Evolutionary conservation across 2,888 invertebrate genomes (phyloP).

Genomic region (Luffia ferchaultella): DNA sequence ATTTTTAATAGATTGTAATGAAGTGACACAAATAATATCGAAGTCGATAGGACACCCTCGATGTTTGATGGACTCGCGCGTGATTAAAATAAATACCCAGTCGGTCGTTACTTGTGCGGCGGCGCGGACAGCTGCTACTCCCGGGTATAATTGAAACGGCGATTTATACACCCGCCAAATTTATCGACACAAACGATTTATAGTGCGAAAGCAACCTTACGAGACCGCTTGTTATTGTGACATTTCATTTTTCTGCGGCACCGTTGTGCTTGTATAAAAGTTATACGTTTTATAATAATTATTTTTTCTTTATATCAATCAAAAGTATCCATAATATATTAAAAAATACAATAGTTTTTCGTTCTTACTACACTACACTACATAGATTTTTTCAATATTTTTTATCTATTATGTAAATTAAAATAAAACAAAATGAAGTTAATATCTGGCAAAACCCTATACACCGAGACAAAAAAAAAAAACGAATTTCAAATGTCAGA

Average conservation of each 20-base stretch:
- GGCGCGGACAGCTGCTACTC: conserved; percentile 53
- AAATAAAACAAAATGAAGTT: neutral
- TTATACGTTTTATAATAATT: too few species aligned
- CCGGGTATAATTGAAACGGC: conserved; percentile 57
- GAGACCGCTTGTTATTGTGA: conserved; percentile 22
- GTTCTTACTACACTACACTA: neutral
- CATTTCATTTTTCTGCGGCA: conserved; percentile 25
- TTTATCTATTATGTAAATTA: neutral
- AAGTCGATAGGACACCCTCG: conserved; percentile 38
- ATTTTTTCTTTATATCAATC: too few species aligned
- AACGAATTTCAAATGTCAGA: too few species aligned
- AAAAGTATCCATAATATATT: too few species aligned
- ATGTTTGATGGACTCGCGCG: conserved; percentile 35
- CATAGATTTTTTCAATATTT: neutral
- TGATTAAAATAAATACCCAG: conserved; percentile 60
- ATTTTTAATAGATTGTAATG: too few species aligned
- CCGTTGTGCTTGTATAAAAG: neutral
- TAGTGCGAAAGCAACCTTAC: conserved; percentile 28
- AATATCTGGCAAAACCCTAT: too few species aligned
- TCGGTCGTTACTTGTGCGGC: conserved; percentile 30
- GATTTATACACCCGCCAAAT: conserved; percentile 60
- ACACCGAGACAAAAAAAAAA: too few species aligned
- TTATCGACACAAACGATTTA: conserved; percentile 56
- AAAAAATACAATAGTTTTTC: too few species aligned
- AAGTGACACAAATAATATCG: conserved; percentile 11